These are phyloP conservation scores for Dryadula phaetusa DNA, from an alignment of 2,888 invertebrate species.

Conservation along the genomic window DNA sequence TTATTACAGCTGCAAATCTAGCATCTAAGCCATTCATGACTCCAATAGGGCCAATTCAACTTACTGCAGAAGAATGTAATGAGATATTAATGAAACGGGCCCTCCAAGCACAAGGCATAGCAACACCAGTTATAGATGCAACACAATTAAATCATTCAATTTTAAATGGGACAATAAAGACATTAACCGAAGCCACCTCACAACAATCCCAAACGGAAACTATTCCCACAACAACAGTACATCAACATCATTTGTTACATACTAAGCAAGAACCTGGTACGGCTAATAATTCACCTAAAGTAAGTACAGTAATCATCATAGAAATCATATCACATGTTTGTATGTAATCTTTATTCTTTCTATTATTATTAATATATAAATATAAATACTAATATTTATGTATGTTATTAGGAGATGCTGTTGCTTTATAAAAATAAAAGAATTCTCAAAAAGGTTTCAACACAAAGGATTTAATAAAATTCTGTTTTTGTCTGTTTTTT, in stretches of 20 bases:
- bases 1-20: conserved; percentile 71
- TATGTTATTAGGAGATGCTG: too few species aligned
- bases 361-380: too few species aligned
- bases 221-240: conserved; percentile 67
- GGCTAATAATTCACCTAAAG: conserved; percentile 82
- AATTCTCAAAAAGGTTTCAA: too few species aligned
- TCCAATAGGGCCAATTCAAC: conserved; percentile 88
- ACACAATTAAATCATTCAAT: conserved; percentile 77
- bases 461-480: too few species aligned
- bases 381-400: too few species aligned
- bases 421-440: too few species aligned
- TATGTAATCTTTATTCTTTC: too few species aligned
- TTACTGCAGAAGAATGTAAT: conserved; percentile 91
- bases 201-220: conserved; percentile 71
- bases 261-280: conserved; percentile 85
- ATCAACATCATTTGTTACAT: conserved; percentile 80
- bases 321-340: too few species aligned
- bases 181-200: conserved; percentile 67
- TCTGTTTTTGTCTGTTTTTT: too few species aligned
- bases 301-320: too few species aligned
- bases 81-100: conserved; percentile 91
- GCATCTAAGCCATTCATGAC: conserved; percentile 87
- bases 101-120: conserved; percentile 86
- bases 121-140: conserved; percentile 78
- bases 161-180: conserved; percentile 74